Base-by-base conservation (phyloP, 2,797 vertebrate species). In the Nasua narica region DNA sequence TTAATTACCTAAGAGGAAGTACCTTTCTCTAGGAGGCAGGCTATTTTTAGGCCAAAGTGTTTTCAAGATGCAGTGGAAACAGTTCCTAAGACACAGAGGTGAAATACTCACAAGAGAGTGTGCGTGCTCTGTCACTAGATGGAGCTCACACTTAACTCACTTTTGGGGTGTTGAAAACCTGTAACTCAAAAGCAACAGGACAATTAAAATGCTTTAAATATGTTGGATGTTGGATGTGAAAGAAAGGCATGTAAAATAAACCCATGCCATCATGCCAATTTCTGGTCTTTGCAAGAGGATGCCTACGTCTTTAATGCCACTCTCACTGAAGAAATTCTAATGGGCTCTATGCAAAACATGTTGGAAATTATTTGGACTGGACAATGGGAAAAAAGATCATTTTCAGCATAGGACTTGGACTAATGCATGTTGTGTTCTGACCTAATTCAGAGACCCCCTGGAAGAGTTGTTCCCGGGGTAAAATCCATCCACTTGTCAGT, bases 81-180 rank as follows among this genome's bases (percentile, higher is more conserved):
- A 74, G 37, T 56, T 95, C 14, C 60, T 83, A 67, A 96, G 46
- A 46, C 40, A 72, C 56, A 48, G 15, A 10, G 50, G 0, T 43
- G 60, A 92, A 87, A 35, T 81, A 76, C 23, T 78, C 81, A 60
- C 25, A 40, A 58, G 32, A 78, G 29, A 92, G 16, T 25, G 52
- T 29, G 23, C 2, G 3, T 32, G 14, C 81, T 81, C 70, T 81
- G 70, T 90, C 79, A 89, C 90, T 97, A 94, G 97, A 72, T 93
- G 93, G 95, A 94, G 91, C 91, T 82, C 93, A 87, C 43, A 81
- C 37, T 92, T 87, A 91, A 25, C 52, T 50, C 62, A 90, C 77
- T 50, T 90, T 78, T 15, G 48, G 88, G 69, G 69, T 90, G 43
- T 69, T 37, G 54, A 85, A 89, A 94, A 78, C 32, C 56, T 50